Evolutionary conservation across 1,140 invertebrate genomes (phyloP).

Genomic region (Bombus superbus): DNA sequence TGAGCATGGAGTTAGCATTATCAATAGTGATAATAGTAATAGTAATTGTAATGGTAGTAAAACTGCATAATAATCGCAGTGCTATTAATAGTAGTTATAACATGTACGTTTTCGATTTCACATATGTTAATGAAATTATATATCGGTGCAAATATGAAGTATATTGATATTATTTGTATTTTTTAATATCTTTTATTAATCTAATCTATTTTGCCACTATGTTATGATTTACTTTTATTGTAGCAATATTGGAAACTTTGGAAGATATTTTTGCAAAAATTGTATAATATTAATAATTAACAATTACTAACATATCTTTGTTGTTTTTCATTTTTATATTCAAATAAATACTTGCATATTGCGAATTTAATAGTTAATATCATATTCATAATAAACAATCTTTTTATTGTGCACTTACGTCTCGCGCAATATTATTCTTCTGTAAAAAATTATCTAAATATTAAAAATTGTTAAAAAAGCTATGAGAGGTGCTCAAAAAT

Average conservation of each 20-base stretch:
- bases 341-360: slow-evolving; percentile 34
- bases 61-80: slow-evolving; percentile 39
- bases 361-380: slow-evolving; percentile 32
- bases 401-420: slow-evolving; percentile 1
- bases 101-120: slow-evolving; percentile 36
- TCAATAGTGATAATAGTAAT: slow-evolving; percentile 61
- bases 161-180: slow-evolving; percentile 23
- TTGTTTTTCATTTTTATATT: slow-evolving; percentile 29
- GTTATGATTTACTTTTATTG: background rate
- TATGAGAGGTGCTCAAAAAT: background rate
- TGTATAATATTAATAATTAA: slow-evolving; percentile 14
- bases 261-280: slow-evolving; percentile 10
- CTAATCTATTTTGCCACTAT: slow-evolving; percentile 18
- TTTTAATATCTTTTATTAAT: slow-evolving; percentile 17
- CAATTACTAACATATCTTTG: slow-evolving; percentile 34
- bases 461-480: slow-evolving; percentile 19
- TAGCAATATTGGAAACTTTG: slow-evolving; percentile 10
- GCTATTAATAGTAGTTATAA: slow-evolving; percentile 32
- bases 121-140: slow-evolving; percentile 44
- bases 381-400: slow-evolving; percentile 22
- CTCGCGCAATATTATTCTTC: background rate
- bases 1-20: slow-evolving; percentile 64
- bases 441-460: slow-evolving; percentile 7
- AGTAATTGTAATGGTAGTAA: slow-evolving; percentile 56
- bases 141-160: slow-evolving; percentile 28